Base-by-base conservation (phyloP, 2,888 invertebrate genomes). In the Dastarcus helophoroides region DNA sequence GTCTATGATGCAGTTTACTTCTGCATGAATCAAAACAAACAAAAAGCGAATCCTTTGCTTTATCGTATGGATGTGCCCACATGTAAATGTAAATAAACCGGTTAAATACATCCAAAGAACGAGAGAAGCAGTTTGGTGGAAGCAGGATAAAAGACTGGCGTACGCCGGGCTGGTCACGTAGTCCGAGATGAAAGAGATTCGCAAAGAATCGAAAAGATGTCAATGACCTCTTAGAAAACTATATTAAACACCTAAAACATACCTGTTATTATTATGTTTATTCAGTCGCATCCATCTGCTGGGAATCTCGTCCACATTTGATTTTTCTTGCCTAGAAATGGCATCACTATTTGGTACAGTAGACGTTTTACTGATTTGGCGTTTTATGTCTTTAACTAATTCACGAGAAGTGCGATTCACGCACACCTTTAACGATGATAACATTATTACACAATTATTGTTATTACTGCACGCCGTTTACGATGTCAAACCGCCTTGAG, bases 291-390 rank as follows among this genome's bases (percentile, higher is more conserved):
- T 44, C 58, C 58, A 61, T 43, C 50, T 53, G 14, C 44, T 44
- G 3, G 41, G 38, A 13, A 22, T 14, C 12, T 42, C 38, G 8
- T 43, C 39, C 3, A 26, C 14, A 5, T 40, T 40, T 10, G 24
- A 10, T 1, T 16, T 32, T 30, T 52, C 52, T 28, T 67, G 57
- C 31, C 68, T 61, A 1, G 68, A 64, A 62, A 72, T 68, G 12
- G 68, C 67, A 48, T 73, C 73, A 29, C 71, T 73, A 51, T 72
- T 72, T 8, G 71, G 67, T 26, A 68, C 68, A 50, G 69, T 70
- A 10, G 69, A 67, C 1, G 72, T 73, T 57, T 71, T 73, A 56
- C 71, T 71, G 42, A 73, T 73, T 37, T 65, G 43, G 24, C 60
- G 43, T 14, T 31, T 40, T n/a, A 50, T 27, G 22, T 50, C 47